Percentiles rank a stretch among this genome's conserved stretches.
phyloP scores from a whole-genome alignment of 2,113 vertebrate species.

The Pteropus alecto region DNA sequence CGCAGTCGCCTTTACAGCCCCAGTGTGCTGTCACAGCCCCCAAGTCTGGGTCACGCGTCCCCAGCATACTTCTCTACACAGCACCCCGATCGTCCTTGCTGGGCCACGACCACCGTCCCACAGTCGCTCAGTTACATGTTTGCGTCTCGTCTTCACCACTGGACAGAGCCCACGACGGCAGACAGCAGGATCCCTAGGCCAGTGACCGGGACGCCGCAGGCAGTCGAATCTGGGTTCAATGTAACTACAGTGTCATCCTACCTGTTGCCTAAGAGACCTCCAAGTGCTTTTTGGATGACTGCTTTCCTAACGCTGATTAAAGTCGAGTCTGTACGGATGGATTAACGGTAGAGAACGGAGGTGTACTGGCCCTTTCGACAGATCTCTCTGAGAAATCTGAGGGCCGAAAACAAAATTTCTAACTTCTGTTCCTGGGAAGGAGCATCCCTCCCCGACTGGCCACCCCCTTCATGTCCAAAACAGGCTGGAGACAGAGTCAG shows the following conservation, averaged over 20 bases:
- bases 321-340: not conserved
- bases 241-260: not conserved
- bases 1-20: no score
- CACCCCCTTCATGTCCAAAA: not conserved
- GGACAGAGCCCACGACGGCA: not conserved
- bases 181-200: not conserved
- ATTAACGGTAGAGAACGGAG: not conserved
- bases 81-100: not conserved
- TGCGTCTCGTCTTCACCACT: not conserved
- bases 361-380: not conserved
- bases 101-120: no score
- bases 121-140: not conserved
- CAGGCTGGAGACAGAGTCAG: not conserved
- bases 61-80: not conserved
- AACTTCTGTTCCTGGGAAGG: not conserved
- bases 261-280: not conserved
- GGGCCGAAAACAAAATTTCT: not conserved
- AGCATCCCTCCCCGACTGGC: not conserved
- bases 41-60: no score
- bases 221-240: not conserved
- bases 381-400: not conserved
- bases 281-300: not conserved
- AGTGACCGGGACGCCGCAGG: not conserved
- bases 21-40: not conserved
- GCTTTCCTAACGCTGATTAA: not conserved